phyloP scores from a whole-genome alignment of 23 tunicate genomes.

The Clavelina lepadiformis region DNA sequence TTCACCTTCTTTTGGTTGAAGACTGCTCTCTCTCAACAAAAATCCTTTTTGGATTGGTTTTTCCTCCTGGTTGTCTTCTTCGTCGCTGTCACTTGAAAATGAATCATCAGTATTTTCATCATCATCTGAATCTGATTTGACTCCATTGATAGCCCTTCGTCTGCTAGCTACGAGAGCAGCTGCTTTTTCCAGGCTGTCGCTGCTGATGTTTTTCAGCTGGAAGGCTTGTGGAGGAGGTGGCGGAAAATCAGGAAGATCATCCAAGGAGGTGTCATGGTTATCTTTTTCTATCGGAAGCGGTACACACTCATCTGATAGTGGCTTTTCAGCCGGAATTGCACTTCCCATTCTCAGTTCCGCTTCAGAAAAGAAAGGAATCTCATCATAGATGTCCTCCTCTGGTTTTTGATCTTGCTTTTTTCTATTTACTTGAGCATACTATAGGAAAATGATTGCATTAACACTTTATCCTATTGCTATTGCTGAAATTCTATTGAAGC shows the following conservation, averaged over 20 bases:
- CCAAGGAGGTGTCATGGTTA: background rate
- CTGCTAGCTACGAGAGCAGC: slow-evolving; percentile 6
- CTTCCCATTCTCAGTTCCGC: background rate
- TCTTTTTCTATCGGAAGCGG: slow-evolving; percentile 5
- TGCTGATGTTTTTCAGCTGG: no score
- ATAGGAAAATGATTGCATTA: no score
- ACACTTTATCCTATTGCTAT: no score
- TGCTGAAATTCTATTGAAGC: no score
- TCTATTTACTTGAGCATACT: no score
- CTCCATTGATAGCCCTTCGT: slow-evolving; percentile 49
- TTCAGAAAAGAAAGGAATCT: slow-evolving; percentile 39
- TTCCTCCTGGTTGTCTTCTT: background rate
- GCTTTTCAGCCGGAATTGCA: background rate
- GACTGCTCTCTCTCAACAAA: no score
- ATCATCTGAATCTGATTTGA: slow-evolving; percentile 6
- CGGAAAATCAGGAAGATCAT: background rate
- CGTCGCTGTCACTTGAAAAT: slow-evolving; percentile 19
- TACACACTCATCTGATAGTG: background rate
- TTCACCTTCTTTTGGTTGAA: no score
- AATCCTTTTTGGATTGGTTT: no score
- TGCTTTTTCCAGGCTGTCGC: background rate
- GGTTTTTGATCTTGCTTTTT: no score
- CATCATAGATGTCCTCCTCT: slow-evolving; percentile 50
- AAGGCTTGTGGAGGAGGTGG: background rate
- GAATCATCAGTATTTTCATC: slow-evolving; percentile 26